phyloP scores from a whole-genome alignment of 2,113 vertebrate species.

The Emydura subglobosa region DNA sequence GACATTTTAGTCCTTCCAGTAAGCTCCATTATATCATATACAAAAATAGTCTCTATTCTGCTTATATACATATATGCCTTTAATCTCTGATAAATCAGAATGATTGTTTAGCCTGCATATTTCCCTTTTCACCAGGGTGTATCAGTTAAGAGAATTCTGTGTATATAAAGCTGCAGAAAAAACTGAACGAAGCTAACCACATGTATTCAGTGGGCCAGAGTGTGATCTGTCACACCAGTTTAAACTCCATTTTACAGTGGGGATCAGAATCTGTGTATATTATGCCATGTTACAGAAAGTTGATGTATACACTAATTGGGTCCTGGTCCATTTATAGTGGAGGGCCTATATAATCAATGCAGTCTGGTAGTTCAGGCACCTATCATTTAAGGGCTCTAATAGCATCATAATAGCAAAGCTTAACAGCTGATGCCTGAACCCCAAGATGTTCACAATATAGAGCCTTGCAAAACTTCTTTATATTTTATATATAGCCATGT shows the following conservation, averaged over 20 bases:
- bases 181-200: neutral
- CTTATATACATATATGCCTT: neutral
- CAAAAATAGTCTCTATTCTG: neutral
- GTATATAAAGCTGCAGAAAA: neutral
- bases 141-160: neutral
- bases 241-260: neutral
- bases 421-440: slow-evolving; percentile 48
- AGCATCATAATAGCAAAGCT: slow-evolving; percentile 27
- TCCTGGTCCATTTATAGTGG: neutral
- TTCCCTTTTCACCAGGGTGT: rapidly evolving
- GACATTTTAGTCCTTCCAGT: neutral
- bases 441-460: neutral
- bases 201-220: neutral
- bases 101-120: neutral
- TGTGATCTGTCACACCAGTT: neutral
- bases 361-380: neutral
- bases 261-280: neutral
- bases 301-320: neutral
- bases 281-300: neutral
- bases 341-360: neutral
- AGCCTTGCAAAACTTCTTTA: slow-evolving; percentile 22
- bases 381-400: slow-evolving; percentile 26
- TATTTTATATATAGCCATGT: neutral
- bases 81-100: neutral
- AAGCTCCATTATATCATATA: neutral